A percentile compares a stretch with the other conserved stretches of the same genome.
phyloP scores from a whole-genome alignment of 2,888 invertebrate species.

The Gari tellinella region DNA sequence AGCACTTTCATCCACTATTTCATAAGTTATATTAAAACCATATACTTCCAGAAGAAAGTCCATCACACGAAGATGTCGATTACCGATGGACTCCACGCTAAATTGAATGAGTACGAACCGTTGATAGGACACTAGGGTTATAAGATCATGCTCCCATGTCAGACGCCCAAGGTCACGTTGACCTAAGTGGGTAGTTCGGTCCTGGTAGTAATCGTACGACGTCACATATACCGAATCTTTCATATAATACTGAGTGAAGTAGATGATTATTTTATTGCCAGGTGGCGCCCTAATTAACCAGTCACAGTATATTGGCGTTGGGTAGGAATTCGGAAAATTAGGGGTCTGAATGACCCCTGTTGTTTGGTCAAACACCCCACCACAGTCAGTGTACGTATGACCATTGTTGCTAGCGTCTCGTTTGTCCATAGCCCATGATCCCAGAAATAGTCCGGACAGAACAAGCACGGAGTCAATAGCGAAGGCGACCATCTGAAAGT shows the following conservation, averaged over 20 bases:
- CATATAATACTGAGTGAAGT: constrained; percentile 94
- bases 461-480: too few relatives aligned
- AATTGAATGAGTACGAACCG: constrained; percentile 93
- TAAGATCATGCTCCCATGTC: constrained; percentile 72
- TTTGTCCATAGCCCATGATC: too few relatives aligned
- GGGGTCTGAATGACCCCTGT: constrained; percentile 89
- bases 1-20: constrained; percentile 87
- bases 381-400: constrained; percentile 64
- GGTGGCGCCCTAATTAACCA: constrained; percentile 93
- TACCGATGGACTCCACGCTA: constrained; percentile 86
- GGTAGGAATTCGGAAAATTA: constrained; percentile 92
- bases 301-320: constrained; percentile 92
- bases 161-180: constrained; percentile 74
- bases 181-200: constrained; percentile 62
- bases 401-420: constrained; percentile 1
- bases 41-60: constrained; percentile 93
- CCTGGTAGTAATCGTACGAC: constrained; percentile 79
- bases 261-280: constrained; percentile 90
- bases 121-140: constrained; percentile 85
- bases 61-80: constrained; percentile 92
- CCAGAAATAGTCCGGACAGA: too few relatives aligned
- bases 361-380: constrained; percentile 64
- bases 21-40: constrained; percentile 97
- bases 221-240: constrained; percentile 72
- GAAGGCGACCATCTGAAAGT: too few relatives aligned